These are phyloP conservation scores for Apteryx mantelli DNA, from an alignment of 2,113 vertebrate species.

Conservation along the genomic window DNA sequence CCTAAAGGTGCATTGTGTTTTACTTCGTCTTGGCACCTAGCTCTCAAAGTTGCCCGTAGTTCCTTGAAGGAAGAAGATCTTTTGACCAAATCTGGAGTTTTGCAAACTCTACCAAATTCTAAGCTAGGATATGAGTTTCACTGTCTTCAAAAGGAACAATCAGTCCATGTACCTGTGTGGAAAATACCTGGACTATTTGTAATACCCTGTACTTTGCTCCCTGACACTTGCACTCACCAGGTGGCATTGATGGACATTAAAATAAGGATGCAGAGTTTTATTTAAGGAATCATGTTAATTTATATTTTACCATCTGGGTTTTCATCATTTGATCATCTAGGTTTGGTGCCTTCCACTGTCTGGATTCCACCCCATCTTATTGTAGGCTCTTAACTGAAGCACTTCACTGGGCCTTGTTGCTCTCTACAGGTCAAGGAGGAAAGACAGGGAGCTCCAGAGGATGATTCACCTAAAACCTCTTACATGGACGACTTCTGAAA, in stretches of 20 bases:
- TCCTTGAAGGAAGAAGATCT: background rate
- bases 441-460: background rate
- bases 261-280: background rate
- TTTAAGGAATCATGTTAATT: background rate
- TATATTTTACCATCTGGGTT: accelerated
- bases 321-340: background rate
- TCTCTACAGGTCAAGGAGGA: background rate
- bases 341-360: background rate
- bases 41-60: background rate
- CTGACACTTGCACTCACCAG: background rate
- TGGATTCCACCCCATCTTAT: background rate
- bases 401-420: background rate
- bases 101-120: background rate
- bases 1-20: background rate
- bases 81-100: background rate
- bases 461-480: background rate
- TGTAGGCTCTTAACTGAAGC: background rate
- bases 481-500: background rate
- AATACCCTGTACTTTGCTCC: background rate
- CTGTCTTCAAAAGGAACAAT: background rate
- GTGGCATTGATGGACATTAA: background rate
- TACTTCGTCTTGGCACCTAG: background rate
- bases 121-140: background rate
- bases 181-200: background rate
- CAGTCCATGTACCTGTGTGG: background rate